A percentile compares a stretch with the other conserved stretches of the same genome.
These are phyloP conservation scores for Xenentodon cancila DNA, from an alignment of 2,797 vertebrate genomes.

Conservation along the genomic window DNA sequence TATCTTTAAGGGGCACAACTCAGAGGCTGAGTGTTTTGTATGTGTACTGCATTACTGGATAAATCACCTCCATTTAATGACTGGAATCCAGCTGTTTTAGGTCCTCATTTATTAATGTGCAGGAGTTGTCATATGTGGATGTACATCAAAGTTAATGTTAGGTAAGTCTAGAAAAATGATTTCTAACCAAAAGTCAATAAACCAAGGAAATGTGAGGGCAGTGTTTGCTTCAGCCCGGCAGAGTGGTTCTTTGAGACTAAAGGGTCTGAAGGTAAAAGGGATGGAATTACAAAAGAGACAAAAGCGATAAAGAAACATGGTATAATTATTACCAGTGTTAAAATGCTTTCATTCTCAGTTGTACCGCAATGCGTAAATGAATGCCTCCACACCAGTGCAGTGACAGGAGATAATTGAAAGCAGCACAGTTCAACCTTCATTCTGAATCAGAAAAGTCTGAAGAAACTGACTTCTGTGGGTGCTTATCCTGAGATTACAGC, in stretches of 20 bases:
- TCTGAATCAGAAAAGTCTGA: too few relatives aligned
- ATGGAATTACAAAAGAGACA: too few relatives aligned
- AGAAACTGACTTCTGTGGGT: too few relatives aligned
- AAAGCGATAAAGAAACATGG: too few relatives aligned
- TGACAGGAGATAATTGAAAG: neutral
- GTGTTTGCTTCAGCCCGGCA: too few relatives aligned
- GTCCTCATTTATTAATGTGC: constrained; percentile 6
- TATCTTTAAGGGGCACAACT: too few relatives aligned
- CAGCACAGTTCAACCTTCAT: neutral
- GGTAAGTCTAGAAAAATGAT: neutral
- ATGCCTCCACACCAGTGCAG: neutral
- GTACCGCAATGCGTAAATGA: neutral
- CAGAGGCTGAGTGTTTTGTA: neutral
- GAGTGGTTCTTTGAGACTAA: too few relatives aligned
- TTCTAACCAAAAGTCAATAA: too few relatives aligned
- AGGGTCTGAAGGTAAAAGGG: too few relatives aligned
- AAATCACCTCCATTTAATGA: constrained; percentile 24
- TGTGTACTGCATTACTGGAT: constrained; percentile 2
- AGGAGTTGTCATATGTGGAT: neutral
- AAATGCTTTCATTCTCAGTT: neutral
- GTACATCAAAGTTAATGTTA: neutral
- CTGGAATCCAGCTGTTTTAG: constrained; percentile 6
- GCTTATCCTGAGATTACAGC: too few relatives aligned
- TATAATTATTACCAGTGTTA: neutral
- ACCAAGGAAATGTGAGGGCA: too few relatives aligned